Evolutionary conservation across 2,113 vertebrate genomes (phyloP).

Genomic region (Cyrtonyx montezumae): DNA sequence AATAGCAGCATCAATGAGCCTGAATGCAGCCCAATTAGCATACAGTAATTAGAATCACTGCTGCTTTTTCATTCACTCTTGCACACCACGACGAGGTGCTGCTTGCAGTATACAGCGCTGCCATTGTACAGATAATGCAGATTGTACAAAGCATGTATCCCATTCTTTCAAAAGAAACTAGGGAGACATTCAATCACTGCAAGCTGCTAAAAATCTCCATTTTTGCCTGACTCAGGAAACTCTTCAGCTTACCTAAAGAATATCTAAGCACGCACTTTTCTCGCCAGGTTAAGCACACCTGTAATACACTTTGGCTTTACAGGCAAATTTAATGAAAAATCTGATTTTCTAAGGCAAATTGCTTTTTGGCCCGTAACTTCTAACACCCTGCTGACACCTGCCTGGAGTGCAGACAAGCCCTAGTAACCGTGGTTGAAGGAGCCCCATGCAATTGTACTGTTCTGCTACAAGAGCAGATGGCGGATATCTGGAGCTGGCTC

Average conservation of each 20-base stretch:
- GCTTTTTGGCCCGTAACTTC: background rate
- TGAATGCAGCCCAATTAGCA: conserved; percentile 69
- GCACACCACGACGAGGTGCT: background rate
- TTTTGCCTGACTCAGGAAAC: background rate
- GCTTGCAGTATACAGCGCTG: background rate
- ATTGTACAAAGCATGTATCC: background rate
- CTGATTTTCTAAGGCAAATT: background rate
- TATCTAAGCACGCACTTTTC: background rate
- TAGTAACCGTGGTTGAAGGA: background rate
- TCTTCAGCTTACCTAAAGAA: background rate
- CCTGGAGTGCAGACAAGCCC: rapidly evolving
- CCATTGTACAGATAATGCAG: background rate
- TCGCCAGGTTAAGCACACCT: background rate
- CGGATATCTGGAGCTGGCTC: background rate
- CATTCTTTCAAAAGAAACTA: background rate
- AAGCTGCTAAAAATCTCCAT: background rate
- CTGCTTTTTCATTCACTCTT: conserved; percentile 36
- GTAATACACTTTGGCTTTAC: background rate
- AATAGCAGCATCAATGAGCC: conserved; percentile 66
- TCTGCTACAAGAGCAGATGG: background rate
- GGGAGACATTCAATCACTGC: background rate
- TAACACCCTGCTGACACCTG: background rate
- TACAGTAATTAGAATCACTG: conserved; percentile 56
- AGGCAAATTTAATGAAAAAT: background rate
- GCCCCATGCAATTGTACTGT: background rate